Percentiles rank a stretch among this genome's conserved stretches.
These are phyloP conservation scores for Phalacrocorax brasilianus DNA, from an alignment of 2,113 vertebrate species.

Conservation along the genomic window DNA sequence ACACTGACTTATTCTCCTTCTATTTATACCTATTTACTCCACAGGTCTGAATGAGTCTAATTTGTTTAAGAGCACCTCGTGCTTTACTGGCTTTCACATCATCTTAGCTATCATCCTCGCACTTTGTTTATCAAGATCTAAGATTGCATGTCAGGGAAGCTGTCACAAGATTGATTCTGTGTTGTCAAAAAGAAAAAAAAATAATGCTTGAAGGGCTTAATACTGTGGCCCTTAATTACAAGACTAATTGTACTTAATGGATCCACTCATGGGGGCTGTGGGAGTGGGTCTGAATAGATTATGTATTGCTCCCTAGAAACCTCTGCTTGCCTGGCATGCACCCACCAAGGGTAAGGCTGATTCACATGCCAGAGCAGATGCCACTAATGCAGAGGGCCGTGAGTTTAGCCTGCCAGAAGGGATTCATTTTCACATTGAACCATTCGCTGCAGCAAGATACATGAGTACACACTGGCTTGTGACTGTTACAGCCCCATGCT, in stretches of 20 bases:
- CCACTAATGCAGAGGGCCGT: background rate
- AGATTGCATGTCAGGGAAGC: background rate
- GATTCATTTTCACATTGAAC: slow-evolving; percentile 37
- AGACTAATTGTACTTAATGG: slow-evolving; percentile 33
- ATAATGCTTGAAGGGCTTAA: background rate
- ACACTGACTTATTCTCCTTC: background rate
- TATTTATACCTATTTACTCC: background rate
- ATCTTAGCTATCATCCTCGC: background rate
- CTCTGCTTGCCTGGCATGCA: background rate
- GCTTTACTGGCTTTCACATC: background rate
- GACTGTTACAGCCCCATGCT: slow-evolving; percentile 52
- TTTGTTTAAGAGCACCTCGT: background rate
- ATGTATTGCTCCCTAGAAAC: background rate
- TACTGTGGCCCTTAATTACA: slow-evolving; percentile 22
- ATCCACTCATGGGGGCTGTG: background rate
- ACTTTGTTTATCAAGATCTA: background rate
- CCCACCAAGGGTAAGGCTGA: background rate
- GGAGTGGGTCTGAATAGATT: slow-evolving; percentile 1
- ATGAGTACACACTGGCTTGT: slow-evolving; percentile 51
- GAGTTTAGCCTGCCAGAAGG: slow-evolving; percentile 34
- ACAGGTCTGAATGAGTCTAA: background rate
- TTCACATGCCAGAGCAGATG: slow-evolving; percentile 23
- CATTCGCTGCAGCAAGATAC: slow-evolving; percentile 43
- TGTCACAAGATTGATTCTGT: slow-evolving; percentile 5
- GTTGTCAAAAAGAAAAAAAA: slow-evolving; percentile 1